Percentiles rank a stretch among this genome's conserved stretches.
Evolutionary conservation across 1,140 invertebrate species (phyloP).

Genomic region (Drosophila persimilis): DNA sequence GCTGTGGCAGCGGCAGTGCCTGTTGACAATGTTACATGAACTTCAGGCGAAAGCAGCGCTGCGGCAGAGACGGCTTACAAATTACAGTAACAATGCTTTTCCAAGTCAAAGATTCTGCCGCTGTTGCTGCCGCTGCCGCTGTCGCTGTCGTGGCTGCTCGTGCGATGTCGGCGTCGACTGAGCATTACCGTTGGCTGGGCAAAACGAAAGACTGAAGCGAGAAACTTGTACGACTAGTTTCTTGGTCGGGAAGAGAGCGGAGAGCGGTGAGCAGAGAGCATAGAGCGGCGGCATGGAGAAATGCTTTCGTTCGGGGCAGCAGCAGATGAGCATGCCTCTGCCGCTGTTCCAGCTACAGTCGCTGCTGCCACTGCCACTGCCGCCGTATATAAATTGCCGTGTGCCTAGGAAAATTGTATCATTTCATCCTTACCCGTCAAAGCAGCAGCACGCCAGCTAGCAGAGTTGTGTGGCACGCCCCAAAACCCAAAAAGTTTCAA

Average conservation of each 20-base stretch:
- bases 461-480: conserved; percentile 62
- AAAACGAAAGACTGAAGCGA: conserved; percentile 82
- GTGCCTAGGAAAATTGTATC: conserved; percentile 82
- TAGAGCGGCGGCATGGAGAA: conserved; percentile 40
- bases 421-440: conserved; percentile 83
- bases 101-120: conserved; percentile 39
- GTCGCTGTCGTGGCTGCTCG: conserved; percentile 6
- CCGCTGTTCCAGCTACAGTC: conserved; percentile 18
- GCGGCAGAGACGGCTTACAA: conserved; percentile 55
- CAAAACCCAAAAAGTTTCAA: conserved; percentile 48
- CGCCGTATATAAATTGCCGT: conserved; percentile 82
- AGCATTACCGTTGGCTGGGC: conserved; percentile 63
- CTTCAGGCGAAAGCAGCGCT: conserved; percentile 71
- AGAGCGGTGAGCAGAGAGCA: conserved; percentile 30
- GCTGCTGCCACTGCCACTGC: conserved; percentile 32
- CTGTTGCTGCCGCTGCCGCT: conserved; percentile 20
- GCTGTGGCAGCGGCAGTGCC: conserved; percentile 13
- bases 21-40: conserved; percentile 83
- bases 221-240: conserved; percentile 81
- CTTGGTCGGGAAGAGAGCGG: not conserved
- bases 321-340: conserved; percentile 69
- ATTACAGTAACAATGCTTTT: conserved; percentile 76
- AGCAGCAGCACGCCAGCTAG: conserved; percentile 81
- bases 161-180: conserved; percentile 26
- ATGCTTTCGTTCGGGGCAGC: conserved; percentile 64